Evolutionary conservation across 2,113 vertebrate species (phyloP).

Genomic region (Cephalopterus ornatus): DNA sequence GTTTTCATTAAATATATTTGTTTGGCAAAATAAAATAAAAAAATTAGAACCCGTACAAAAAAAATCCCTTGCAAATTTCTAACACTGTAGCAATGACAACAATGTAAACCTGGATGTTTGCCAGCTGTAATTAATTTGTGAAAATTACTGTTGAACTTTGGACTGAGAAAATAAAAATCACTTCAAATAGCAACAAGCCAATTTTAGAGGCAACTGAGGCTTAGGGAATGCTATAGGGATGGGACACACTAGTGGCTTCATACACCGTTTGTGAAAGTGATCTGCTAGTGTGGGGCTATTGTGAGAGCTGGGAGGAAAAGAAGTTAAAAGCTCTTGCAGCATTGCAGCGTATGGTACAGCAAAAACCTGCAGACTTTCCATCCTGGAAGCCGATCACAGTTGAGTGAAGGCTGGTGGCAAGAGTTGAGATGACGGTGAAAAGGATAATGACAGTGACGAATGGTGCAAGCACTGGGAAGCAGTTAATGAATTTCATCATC

Average conservation of each 20-base stretch:
- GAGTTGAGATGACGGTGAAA: not conserved
- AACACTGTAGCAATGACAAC: constrained; percentile 64
- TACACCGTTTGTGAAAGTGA: constrained; percentile 58
- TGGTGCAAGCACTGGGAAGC: constrained; percentile 6
- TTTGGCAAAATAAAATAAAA: constrained; percentile 73
- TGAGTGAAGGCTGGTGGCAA: not conserved
- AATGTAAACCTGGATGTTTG: constrained; percentile 66
- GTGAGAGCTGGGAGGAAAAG: constrained; percentile 20
- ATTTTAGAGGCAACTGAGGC: constrained; percentile 42
- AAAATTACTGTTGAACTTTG: constrained; percentile 38
- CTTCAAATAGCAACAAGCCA: constrained; percentile 27
- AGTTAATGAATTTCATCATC: constrained; percentile 11
- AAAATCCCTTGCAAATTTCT: constrained; percentile 65
- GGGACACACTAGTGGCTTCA: constrained; percentile 40
- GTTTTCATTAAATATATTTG: constrained; percentile 82
- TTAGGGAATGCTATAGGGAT: constrained; percentile 45
- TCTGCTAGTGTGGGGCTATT: not conserved
- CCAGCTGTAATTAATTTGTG: constrained; percentile 30
- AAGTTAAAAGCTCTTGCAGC: constrained; percentile 48
- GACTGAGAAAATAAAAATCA: constrained; percentile 22
- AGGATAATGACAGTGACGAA: not conserved
- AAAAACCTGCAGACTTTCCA: constrained; percentile 19
- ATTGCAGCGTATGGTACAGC: constrained; percentile 21
- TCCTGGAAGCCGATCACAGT: not conserved
- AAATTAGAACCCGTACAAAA: constrained; percentile 77